Evolutionary conservation across 2,113 vertebrate genomes (phyloP), one percentile per base, ranked within the genome.

Genomic region (Phocoena phocoena): DNA sequence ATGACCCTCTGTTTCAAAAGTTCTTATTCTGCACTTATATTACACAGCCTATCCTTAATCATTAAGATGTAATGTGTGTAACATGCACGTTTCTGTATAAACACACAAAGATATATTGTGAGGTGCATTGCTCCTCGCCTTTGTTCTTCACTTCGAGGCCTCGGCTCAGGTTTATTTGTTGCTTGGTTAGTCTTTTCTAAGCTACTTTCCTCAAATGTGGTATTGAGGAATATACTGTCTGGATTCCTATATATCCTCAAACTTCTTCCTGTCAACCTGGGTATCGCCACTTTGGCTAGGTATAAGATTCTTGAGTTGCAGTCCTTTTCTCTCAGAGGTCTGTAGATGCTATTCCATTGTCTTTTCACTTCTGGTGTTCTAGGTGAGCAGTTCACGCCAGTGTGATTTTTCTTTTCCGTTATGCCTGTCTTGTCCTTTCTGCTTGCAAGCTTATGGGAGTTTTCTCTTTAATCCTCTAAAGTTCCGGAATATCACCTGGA

Each of bases 391-490:
- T 26, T 38, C 9, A 3, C 9, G 41, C 44, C 67, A 2, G 23
- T 5, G 2, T 50, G 58, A 8, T 58, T 71, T 93, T 70, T 83
- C 63, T 88, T 74, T 79, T 55, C 58, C 25, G 67, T 80, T 15
- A 18, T 36, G 68, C 47, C 15, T 82, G 11, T 50, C 33, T 68
- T 17, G 1, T 63, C 93, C 50, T 74, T 90, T 92, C 38, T 58
- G 31, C 62, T 62, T 15, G 20, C 33, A 76, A 89, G n/a, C 80
- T 73, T 73, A 1, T 41, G 41, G 53, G 44, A 38, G 31, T 84
- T 94, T 80, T 84, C 28, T 86, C 82, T 93, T 85, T 62, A 80
- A 76, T 73, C 53, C 60, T 84, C 5, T 58, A 74, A 41, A 33
- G n/a, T 63, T 96, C 33, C 60, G 41, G 26, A 70, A 2, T 65